Evolutionary conservation across 2,113 vertebrate species (phyloP).

Genomic region (Actinemys pallida): DNA sequence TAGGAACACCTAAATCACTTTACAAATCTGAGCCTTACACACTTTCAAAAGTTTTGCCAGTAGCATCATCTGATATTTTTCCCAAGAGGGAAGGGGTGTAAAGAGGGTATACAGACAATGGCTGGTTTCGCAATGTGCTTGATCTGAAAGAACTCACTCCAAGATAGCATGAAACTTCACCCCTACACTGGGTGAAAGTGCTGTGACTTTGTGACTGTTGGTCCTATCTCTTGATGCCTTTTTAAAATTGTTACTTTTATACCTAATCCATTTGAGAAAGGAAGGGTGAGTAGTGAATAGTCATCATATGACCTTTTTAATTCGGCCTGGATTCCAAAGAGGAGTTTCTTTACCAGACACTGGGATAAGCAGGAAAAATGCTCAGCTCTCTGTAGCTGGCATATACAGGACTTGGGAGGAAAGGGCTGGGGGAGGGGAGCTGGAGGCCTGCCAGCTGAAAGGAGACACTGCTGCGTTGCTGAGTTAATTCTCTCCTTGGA

Average conservation of each 20-base stretch:
- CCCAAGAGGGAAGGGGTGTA: not conserved
- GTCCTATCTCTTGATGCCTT: not conserved
- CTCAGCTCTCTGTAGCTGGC: not conserved
- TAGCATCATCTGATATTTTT: not conserved
- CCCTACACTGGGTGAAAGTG: not conserved
- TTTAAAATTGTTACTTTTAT: not conserved
- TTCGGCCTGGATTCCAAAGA: not conserved
- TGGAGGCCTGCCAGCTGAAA: not conserved
- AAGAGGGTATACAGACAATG: not conserved
- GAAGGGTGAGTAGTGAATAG: not conserved
- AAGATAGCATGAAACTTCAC: not conserved
- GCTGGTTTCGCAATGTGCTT: not conserved
- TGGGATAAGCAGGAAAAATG: not conserved
- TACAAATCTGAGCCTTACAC: not conserved
- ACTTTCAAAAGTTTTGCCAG: not conserved
- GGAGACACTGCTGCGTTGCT: not conserved
- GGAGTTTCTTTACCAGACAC: not conserved
- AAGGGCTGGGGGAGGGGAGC: not conserved
- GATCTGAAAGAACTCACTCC: not conserved
- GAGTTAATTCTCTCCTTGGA: constrained; percentile 7
- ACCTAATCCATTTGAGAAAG: not conserved
- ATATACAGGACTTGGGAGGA: not conserved
- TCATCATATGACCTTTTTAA: not conserved
- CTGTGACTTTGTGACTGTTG: not conserved
- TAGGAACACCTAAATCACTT: not conserved